phyloP scores from a whole-genome alignment of 2,797 vertebrate genomes.

The Falco peregrinus region DNA sequence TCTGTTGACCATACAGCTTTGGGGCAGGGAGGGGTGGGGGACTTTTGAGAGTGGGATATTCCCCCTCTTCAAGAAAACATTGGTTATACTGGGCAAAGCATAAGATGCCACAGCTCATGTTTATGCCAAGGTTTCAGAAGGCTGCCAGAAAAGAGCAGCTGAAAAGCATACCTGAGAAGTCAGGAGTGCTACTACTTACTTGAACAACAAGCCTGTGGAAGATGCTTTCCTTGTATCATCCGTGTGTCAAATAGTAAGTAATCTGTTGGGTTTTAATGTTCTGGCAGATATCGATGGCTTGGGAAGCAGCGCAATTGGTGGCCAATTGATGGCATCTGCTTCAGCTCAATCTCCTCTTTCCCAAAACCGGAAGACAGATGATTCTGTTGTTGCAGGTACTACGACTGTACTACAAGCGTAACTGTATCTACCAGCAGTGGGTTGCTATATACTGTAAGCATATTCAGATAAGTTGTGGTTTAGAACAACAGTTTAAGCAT shows the following conservation, averaged over 20 bases:
- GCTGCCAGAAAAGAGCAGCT: not conserved
- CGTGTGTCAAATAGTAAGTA: not conserved
- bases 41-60: not conserved
- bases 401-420: not conserved
- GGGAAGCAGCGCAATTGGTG: slow-evolving; percentile 92
- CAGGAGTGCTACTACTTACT: not conserved
- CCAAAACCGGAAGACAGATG: slow-evolving; percentile 79
- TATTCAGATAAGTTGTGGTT: not conserved
- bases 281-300: slow-evolving; percentile 91
- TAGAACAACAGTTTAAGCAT: not conserved
- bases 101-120: not conserved
- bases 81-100: not conserved
- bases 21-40: accelerated
- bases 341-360: slow-evolving; percentile 83
- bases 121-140: not conserved
- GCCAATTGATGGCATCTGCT: slow-evolving; percentile 88
- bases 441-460: not conserved
- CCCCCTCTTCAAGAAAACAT: not conserved
- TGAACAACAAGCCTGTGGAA: not conserved
- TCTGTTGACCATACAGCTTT: not conserved
- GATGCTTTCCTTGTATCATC: not conserved
- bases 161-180: not conserved
- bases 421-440: not conserved
- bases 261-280: not conserved
- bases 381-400: slow-evolving; percentile 87